phyloP scores from a whole-genome alignment of 2,888 invertebrate species.

The Aspidapion aeneum region DNA sequence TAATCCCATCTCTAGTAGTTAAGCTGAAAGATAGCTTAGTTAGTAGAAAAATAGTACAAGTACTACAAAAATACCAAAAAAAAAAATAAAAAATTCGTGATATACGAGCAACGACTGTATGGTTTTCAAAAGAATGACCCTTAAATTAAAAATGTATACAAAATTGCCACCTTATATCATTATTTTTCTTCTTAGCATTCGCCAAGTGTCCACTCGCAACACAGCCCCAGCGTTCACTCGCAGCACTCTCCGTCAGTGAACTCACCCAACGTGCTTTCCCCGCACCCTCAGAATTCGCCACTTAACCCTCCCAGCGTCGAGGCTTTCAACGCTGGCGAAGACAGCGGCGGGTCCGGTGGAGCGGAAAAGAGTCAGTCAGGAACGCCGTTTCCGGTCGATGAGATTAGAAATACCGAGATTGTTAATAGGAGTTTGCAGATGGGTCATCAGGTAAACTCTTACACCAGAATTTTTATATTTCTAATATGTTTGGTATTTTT shows the following conservation, averaged over 20 bases:
- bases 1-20: too few relatives aligned
- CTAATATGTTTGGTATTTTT: too few relatives aligned
- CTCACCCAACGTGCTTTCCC: slow-evolving; percentile 20
- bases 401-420: slow-evolving; percentile 25
- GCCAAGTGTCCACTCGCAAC: slow-evolving; percentile 14
- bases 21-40: too few relatives aligned
- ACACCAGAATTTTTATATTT: too few relatives aligned
- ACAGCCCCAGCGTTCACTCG: slow-evolving; percentile 18
- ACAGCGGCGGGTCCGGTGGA: slow-evolving; percentile 9
- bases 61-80: too few relatives aligned
- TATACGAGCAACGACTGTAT: too few relatives aligned
- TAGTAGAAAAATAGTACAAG: too few relatives aligned
- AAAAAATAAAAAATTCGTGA: too few relatives aligned
- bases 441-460: slow-evolving; percentile 25
- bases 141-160: too few relatives aligned
- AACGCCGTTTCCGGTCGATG: slow-evolving; percentile 10
- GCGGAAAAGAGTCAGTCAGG: background rate
- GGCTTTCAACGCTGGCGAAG: slow-evolving; percentile 25
- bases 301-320: slow-evolving; percentile 19
- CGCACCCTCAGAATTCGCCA: slow-evolving; percentile 20
- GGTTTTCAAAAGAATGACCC: too few relatives aligned
- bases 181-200: too few relatives aligned
- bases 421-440: slow-evolving; percentile 27
- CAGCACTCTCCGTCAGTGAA: slow-evolving; percentile 20
- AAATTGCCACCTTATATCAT: too few relatives aligned